Conservation (phyloP, 2,113 vertebrate species). For the Otolemur garnettii region DNA sequence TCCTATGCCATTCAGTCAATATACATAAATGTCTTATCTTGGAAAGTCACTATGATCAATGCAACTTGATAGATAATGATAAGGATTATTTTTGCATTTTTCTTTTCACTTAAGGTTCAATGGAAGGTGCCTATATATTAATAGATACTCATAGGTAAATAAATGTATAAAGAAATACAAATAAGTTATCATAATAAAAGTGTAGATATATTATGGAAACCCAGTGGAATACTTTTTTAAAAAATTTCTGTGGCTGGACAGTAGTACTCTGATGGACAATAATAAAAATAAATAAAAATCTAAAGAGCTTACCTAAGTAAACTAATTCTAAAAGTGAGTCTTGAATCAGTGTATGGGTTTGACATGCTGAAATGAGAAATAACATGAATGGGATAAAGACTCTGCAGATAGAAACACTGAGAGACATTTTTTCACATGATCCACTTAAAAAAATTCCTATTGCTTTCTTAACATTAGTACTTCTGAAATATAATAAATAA, state of each 20-base stretch:
- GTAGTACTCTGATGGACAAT: background rate
- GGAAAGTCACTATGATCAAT: background rate
- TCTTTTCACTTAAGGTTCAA: background rate
- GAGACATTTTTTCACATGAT: background rate
- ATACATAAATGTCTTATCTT: background rate
- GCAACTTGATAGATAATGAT: background rate
- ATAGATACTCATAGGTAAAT: background rate
- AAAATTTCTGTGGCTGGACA: background rate
- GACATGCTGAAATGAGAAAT: background rate
- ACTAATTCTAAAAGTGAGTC: background rate
- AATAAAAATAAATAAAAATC: background rate
- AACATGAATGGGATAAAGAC: background rate
- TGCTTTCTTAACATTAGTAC: background rate
- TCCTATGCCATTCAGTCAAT: background rate
- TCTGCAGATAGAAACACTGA: background rate
- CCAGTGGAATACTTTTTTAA: background rate
- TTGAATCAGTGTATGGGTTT: background rate
- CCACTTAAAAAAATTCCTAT: background rate
- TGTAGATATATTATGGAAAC: background rate
- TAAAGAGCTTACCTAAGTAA: background rate
- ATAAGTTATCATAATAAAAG: background rate
- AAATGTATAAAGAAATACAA: background rate
- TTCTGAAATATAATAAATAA: background rate
- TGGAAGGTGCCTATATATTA: background rate
- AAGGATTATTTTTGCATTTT: background rate